Evolutionary conservation across 2,888 invertebrate genomes (phyloP).

Genomic region (Mechanitis mazaeus): DNA sequence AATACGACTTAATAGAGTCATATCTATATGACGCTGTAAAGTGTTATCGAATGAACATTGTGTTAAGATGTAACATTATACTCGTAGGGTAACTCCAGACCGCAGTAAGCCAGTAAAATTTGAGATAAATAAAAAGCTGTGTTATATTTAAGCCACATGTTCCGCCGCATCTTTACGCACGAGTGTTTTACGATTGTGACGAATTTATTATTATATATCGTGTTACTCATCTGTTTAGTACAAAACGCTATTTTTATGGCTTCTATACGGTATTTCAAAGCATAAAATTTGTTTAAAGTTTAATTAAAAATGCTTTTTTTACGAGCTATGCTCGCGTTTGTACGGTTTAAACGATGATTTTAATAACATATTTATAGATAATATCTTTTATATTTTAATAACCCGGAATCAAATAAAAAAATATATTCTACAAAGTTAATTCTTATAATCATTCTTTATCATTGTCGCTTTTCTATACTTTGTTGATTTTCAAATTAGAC

Average conservation of each 20-base stretch:
- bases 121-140: constrained; percentile 7
- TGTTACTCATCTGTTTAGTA: constrained; percentile 31
- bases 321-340: background rate
- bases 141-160: constrained; percentile 7
- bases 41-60: no score
- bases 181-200: constrained; percentile 37
- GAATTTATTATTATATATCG: constrained; percentile 36
- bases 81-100: no score
- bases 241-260: background rate
- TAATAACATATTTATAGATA: background rate
- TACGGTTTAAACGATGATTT: background rate
- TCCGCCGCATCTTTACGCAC: constrained; percentile 12
- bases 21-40: no score
- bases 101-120: background rate
- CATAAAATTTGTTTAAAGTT: constrained; percentile 4
- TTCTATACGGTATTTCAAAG: constrained; percentile 1
- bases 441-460: no score
- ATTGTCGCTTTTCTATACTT: no score
- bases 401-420: no score
- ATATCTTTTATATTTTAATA: background rate
- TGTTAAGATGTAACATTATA: no score
- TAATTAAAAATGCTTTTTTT: constrained; percentile 2
- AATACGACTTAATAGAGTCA: no score
- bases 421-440: no score
- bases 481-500: no score